Evolutionary conservation across 2,113 vertebrate genomes (phyloP).

Genomic region (Leptodactylus fuscus): DNA sequence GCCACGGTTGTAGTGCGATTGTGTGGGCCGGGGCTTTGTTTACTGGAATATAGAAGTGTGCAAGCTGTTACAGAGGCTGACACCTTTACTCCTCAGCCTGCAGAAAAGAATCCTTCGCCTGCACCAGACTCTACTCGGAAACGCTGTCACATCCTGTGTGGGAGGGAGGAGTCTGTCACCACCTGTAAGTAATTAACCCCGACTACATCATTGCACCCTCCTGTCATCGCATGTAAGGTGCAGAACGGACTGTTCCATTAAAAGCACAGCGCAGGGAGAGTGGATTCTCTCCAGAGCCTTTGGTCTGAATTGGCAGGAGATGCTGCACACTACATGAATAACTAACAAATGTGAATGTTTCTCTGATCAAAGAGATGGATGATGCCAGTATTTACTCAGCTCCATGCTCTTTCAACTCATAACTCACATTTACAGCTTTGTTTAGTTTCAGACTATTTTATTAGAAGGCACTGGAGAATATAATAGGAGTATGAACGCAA

Average conservation of each 20-base stretch:
- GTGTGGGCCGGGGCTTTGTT: conserved; percentile 7
- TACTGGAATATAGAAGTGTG: conserved; percentile 19
- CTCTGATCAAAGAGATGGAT: background rate
- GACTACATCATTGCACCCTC: conserved; percentile 37
- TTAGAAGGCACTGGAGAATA: background rate
- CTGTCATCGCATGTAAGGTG: conserved; percentile 37
- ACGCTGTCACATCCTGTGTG: conserved; percentile 90
- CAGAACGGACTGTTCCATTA: conserved; percentile 28
- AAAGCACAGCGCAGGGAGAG: background rate
- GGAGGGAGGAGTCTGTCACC: conserved; percentile 89
- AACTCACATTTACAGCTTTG: background rate
- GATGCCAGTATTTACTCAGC: conserved; percentile 46
- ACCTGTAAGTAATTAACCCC: conserved; percentile 74
- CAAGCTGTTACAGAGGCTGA: conserved; percentile 18
- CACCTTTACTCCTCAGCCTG: conserved; percentile 76
- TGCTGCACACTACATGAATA: background rate
- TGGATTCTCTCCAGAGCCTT: background rate
- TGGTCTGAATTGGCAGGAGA: conserved; percentile 22
- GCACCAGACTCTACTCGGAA: conserved; percentile 91
- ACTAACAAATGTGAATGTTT: conserved; percentile 1
- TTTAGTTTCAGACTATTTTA: conserved; percentile 3
- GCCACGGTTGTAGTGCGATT: background rate
- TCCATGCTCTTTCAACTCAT: background rate
- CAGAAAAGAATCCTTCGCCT: conserved; percentile 85
- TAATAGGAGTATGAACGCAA: background rate